Conservation (phyloP, 2,888 invertebrate genomes). For the Schizaphis graminum region DNA sequence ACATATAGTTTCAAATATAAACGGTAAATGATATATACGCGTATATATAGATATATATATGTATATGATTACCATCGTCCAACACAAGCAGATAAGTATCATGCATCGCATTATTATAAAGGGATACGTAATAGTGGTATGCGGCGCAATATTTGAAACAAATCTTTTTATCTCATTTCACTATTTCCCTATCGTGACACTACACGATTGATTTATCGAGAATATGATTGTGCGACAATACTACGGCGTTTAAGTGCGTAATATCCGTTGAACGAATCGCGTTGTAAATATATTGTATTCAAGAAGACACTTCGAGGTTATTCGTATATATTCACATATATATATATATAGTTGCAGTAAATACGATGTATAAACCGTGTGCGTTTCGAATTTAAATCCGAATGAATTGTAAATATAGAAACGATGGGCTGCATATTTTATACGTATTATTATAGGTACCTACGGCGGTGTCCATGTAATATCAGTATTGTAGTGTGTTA, state of each 20-base stretch:
- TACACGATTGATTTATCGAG: neutral
- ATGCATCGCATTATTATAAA: neutral
- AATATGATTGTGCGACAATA: neutral
- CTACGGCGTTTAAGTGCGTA: neutral
- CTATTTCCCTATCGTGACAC: neutral
- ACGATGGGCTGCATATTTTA: neutral
- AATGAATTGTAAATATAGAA: conserved; percentile 15
- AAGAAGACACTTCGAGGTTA: conserved; percentile 39
- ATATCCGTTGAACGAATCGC: neutral
- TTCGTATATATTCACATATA: neutral
- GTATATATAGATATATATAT: too few relatives aligned
- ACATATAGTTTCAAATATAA: neutral
- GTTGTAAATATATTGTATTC: conserved; percentile 8
- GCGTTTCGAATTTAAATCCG: conserved; percentile 19
- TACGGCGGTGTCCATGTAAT: neutral
- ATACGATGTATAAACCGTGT: neutral
- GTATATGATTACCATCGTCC: too few relatives aligned
- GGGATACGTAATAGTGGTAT: neutral
- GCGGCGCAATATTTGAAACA: neutral
- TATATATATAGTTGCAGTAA: neutral
- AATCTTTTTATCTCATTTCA: neutral
- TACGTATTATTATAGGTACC: neutral
- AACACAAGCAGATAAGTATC: neutral
- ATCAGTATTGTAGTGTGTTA: neutral
- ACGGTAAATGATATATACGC: neutral